Evolutionary conservation across 2,888 invertebrate species (phyloP).

Genomic region (Leucophenga montana): DNA sequence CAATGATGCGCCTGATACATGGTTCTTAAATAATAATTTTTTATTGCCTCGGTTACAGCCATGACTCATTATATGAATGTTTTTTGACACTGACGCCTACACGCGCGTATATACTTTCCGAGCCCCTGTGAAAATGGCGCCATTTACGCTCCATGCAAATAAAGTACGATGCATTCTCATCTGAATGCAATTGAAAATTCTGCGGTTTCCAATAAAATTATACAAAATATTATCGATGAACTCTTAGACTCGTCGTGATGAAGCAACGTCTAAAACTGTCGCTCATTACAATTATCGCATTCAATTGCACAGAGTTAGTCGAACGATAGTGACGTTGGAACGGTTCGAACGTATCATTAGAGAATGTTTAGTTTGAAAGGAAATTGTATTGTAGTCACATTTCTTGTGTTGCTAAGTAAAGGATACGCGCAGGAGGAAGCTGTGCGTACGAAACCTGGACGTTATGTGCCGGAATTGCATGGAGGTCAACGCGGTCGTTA

Average conservation of each 20-base stretch:
- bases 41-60: too few species aligned
- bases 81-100: too few species aligned
- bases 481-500: slow-evolving; percentile 75
- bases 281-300: slow-evolving; percentile 34
- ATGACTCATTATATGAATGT: too few species aligned
- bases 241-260: slow-evolving; percentile 12
- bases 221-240: slow-evolving; percentile 41
- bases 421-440: slow-evolving; percentile 25
- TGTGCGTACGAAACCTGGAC: slow-evolving; percentile 45
- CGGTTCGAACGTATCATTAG: too few species aligned
- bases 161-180: slow-evolving; percentile 27
- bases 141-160: slow-evolving; percentile 38
- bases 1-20: too few species aligned
- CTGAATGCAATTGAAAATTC: slow-evolving; percentile 47
- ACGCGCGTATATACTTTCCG: too few species aligned
- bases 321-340: slow-evolving; percentile 32
- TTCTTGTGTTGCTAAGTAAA: slow-evolving; percentile 15
- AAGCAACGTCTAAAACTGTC: slow-evolving; percentile 50
- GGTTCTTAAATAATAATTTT: too few species aligned
- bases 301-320: slow-evolving; percentile 50
- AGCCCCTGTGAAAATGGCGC: background rate
- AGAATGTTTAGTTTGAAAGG: slow-evolving; percentile 39
- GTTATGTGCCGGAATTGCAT: slow-evolving; percentile 60
- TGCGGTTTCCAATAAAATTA: slow-evolving; percentile 45
- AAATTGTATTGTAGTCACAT: background rate